Evolutionary conservation across 1,140 invertebrate species (phyloP).

Genomic region (Pseudomyrmex gracilis): DNA sequence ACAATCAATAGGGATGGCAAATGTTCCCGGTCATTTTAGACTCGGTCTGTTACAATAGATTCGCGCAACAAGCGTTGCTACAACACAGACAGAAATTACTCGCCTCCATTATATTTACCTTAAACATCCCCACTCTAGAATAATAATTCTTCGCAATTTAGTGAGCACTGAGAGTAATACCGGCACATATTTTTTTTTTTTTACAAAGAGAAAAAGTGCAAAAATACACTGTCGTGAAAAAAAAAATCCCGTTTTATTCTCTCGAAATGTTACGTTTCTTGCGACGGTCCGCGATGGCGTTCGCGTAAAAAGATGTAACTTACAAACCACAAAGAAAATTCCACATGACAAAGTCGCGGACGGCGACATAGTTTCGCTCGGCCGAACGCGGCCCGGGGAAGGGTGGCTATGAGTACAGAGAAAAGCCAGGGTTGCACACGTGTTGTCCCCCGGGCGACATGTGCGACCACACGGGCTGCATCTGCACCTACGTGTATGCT

Average conservation of each 20-base stretch:
- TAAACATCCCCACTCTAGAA: not conserved
- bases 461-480: constrained; percentile 10
- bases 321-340: constrained; percentile 29
- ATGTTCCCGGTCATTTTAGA: constrained; percentile 15
- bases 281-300: not conserved
- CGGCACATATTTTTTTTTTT: too few relatives aligned
- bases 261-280: not conserved
- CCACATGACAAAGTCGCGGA: constrained; percentile 19
- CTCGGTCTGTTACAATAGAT: constrained; percentile 37
- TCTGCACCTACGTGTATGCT: constrained; percentile 38
- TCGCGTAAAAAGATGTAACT: constrained; percentile 6
- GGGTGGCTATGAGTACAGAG: constrained; percentile 18
- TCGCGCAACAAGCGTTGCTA: constrained; percentile 5
- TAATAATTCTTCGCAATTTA: too few relatives aligned
- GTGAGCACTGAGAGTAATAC: too few relatives aligned
- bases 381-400: not conserved
- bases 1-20: constrained; percentile 42
- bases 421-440: constrained; percentile 33
- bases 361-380: constrained; percentile 43
- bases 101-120: not conserved
- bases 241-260: constrained; percentile 4
- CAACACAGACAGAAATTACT: not conserved
- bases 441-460: constrained; percentile 42
- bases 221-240: not conserved
- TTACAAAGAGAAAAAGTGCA: not conserved